A percentile compares a stretch with the other conserved stretches of the same genome.
These are phyloP conservation scores for Amblyjoppa proteus DNA, from an alignment of 2,888 invertebrate species.

Conservation along the genomic window DNA sequence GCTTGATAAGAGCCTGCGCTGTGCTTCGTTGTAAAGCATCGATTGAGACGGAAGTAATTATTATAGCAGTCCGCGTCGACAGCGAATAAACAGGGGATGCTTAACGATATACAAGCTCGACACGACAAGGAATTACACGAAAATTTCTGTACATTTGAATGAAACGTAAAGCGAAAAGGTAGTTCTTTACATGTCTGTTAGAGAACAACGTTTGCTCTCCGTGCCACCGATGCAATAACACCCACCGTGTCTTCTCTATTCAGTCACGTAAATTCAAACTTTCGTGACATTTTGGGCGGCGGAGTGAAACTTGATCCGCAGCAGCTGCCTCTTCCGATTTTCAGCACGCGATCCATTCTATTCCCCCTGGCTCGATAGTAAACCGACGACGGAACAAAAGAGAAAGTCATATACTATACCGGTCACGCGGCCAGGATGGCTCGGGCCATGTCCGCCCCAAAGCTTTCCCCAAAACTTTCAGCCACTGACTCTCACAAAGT, in stretches of 20 bases:
- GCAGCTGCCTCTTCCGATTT: constrained; percentile 47
- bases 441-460: constrained; percentile 5
- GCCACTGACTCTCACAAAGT: constrained; percentile 33
- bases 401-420: constrained; percentile 45
- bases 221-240: constrained; percentile 21
- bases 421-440: constrained; percentile 36
- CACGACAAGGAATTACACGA: constrained; percentile 31
- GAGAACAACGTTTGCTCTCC: neutral
- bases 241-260: constrained; percentile 46
- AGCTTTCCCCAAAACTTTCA: constrained; percentile 53
- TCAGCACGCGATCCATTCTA: constrained; percentile 34
- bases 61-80: neutral
- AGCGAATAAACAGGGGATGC: constrained; percentile 1
- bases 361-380: constrained; percentile 21
- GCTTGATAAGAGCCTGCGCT: no score
- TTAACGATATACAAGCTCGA: neutral
- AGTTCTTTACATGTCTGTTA: constrained; percentile 7
- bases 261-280: constrained; percentile 60
- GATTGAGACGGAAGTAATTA: neutral
- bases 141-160: neutral
- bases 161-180: constrained; percentile 25
- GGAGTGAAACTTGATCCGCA: constrained; percentile 50
- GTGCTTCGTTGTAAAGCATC: neutral
- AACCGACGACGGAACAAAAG: constrained; percentile 51
- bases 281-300: constrained; percentile 49